Percentiles rank a stretch among this genome's conserved stretches.
phyloP scores from a whole-genome alignment of 2,888 invertebrate species.

The Drosophila picticornis region DNA sequence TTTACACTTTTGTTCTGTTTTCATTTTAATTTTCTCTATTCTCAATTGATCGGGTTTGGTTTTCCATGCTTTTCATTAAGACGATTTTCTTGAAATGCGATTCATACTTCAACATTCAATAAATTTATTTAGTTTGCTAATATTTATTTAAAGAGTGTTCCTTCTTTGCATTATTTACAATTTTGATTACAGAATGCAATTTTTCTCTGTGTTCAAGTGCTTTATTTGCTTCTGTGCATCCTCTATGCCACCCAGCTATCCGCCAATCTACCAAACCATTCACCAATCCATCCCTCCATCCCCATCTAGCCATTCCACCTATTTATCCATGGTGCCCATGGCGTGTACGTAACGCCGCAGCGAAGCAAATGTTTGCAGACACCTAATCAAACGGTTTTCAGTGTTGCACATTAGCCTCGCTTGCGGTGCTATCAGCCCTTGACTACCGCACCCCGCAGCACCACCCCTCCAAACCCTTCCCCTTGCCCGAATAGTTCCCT shows the following conservation, averaged over 20 bases:
- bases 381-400: constrained; percentile 68
- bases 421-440: neutral
- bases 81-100: neutral
- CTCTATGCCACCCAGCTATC: neutral
- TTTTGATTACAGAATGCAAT: neutral
- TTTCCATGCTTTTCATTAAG: neutral
- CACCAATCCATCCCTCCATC: neutral
- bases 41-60: no score
- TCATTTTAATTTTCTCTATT: neutral
- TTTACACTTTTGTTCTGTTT: neutral
- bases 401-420: constrained; percentile 47
- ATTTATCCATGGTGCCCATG: neutral
- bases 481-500: neutral
- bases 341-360: constrained; percentile 37
- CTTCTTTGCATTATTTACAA: neutral
- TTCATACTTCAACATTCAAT: neutral
- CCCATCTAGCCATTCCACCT: neutral
- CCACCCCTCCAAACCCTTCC: neutral
- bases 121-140: neutral
- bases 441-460: neutral
- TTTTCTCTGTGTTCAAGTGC: neutral
- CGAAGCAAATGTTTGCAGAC: constrained; percentile 48
- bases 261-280: neutral
- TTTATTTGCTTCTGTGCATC: neutral
- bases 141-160: neutral